phyloP scores from a whole-genome alignment of 2,797 vertebrate species.

The Schizothorax lantsangensis region DNA sequence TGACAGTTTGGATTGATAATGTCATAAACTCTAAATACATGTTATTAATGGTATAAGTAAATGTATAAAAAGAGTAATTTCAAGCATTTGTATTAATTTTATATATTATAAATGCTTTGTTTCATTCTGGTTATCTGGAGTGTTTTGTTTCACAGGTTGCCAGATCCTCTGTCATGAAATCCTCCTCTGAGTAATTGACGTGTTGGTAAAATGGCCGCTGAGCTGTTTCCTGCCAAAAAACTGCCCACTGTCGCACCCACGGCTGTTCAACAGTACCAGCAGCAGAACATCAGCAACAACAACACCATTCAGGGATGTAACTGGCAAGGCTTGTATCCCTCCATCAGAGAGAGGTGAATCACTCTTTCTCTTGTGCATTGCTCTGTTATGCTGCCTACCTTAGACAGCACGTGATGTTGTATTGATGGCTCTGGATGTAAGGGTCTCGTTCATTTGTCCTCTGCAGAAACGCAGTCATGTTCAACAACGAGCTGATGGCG shows the following conservation, averaged over 20 bases:
- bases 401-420: slow-evolving; percentile 1
- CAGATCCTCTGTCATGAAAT: slow-evolving; percentile 85
- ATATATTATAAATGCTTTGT: neutral
- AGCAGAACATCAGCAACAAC: slow-evolving; percentile 91
- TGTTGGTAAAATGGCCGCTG: slow-evolving; percentile 89
- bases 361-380: neutral
- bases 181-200: slow-evolving; percentile 64
- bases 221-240: slow-evolving; percentile 90
- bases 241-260: slow-evolving; percentile 69
- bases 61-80: neutral
- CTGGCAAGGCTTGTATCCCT: slow-evolving; percentile 96
- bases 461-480: slow-evolving; percentile 97
- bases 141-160: neutral
- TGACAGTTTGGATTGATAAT: neutral
- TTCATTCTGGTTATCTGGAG: neutral
- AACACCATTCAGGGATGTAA: slow-evolving; percentile 86
- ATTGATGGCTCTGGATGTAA: neutral
- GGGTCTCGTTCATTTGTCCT: neutral
- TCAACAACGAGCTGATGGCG: slow-evolving; percentile 99
- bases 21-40: too few relatives aligned
- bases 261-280: slow-evolving; percentile 87
- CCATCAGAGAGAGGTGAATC: slow-evolving; percentile 91
- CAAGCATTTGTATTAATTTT: neutral
- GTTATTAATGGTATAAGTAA: neutral
- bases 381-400: neutral